phyloP scores from a whole-genome alignment of 2,888 invertebrate species.

The Hipparchia semele region DNA sequence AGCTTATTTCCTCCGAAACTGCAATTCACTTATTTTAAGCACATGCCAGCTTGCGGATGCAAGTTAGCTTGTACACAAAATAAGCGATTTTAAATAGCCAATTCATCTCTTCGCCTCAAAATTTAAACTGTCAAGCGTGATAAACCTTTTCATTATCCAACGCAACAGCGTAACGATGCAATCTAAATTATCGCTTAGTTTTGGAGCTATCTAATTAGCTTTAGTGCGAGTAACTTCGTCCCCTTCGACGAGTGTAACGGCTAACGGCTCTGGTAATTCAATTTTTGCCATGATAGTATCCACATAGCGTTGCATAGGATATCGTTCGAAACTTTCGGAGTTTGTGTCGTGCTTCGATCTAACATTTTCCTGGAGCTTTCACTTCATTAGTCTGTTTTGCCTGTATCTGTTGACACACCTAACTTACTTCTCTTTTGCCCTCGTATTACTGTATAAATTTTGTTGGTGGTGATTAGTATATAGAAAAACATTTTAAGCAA shows the following conservation, averaged over 20 bases:
- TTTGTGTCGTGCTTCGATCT: background rate
- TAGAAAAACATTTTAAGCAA: no score
- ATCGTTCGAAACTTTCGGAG: background rate
- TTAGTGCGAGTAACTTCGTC: slow-evolving; percentile 61
- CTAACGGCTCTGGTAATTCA: slow-evolving; percentile 52
- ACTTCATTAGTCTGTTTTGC: background rate
- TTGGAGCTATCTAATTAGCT: slow-evolving; percentile 69
- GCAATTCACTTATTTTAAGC: slow-evolving; percentile 11
- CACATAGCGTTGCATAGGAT: background rate
- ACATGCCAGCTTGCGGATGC: background rate
- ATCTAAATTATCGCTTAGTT: slow-evolving; percentile 72
- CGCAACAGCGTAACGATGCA: slow-evolving; percentile 47
- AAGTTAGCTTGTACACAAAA: slow-evolving; percentile 5
- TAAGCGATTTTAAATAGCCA: slow-evolving; percentile 19
- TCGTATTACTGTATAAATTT: no score
- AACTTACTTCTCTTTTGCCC: no score
- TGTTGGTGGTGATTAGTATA: no score
- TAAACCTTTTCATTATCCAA: slow-evolving; percentile 45
- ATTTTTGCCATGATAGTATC: slow-evolving; percentile 10
- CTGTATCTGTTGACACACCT: background rate
- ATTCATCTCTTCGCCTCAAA: slow-evolving; percentile 22
- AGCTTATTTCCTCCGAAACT: slow-evolving; percentile 9
- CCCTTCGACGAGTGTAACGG: slow-evolving; percentile 39
- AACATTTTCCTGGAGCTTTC: background rate
- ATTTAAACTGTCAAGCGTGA: slow-evolving; percentile 26